Base-by-base conservation (phyloP, 2,797 vertebrate species). In the Pipistrellus nathusii region DNA sequence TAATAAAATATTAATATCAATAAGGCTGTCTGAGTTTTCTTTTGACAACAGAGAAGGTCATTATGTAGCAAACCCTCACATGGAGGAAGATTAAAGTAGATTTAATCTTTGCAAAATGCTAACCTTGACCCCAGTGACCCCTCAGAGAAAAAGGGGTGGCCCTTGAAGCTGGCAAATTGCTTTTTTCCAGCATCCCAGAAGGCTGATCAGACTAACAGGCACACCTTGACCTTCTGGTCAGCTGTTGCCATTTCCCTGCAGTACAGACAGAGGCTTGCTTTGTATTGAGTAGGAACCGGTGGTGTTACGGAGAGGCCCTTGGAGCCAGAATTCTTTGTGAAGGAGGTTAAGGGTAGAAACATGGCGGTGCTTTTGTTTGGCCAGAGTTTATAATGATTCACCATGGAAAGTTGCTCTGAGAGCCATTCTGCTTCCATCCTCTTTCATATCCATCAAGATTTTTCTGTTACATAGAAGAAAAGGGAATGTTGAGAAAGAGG, bases 91-190 rank as follows among this genome's bases (percentile, higher is more conserved):
- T 81, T 93, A 85, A 62, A 88, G 46, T 20, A 90, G 64, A 90
- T 92, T 77, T 91, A 85, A 93, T 91, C 38, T 93, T 95, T 86
- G 57, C 64, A 88, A 94, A 93, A 85, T 82, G 77, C 81, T 80
- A 64, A n/a, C n/a, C 51, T 3, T 15, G 55, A 30, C n/a, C 55
- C 35, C 25, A 64, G 8, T 38, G 81, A 76, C 84, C n/a, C 8
- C 69, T 76, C 35, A 25, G 81, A 57, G 66, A 82, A 86, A 59
- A 86, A 59, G 12, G 23, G 3, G 9, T 73, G 72, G 30, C 27
- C 30, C 11, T 73, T 32, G n/a, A 59, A 32, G 5, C 41, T 64
- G 72, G 27, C 59, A 55, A 69, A 44, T 25, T 81, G 66, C 62
- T 77, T 80, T 83, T 51, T 69, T 76, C 10, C n/a, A 85, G 55